Percentiles rank a stretch among this genome's conserved stretches.
phyloP scores from a whole-genome alignment of 2,113 vertebrate species.

The Pandion haliaetus region DNA sequence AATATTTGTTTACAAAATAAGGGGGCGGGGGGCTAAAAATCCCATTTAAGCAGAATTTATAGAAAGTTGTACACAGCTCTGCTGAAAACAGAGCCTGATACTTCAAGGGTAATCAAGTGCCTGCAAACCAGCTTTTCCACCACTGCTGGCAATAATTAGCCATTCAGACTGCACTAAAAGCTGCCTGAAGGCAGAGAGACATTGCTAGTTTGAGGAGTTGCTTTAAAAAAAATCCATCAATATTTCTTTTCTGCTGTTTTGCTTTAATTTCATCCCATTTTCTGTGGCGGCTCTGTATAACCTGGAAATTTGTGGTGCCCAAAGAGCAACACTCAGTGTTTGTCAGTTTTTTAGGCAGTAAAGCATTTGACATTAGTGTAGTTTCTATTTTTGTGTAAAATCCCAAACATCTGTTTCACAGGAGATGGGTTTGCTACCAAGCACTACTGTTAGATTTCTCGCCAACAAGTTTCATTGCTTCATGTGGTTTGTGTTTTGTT shows the following conservation, averaged over 20 bases:
- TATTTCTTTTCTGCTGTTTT: not conserved
- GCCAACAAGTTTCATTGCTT: slow-evolving; percentile 73
- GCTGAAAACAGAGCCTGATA: not conserved
- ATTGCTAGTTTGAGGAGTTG: not conserved
- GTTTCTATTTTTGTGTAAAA: slow-evolving; percentile 68
- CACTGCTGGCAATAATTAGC: slow-evolving; percentile 75
- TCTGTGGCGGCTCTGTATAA: not conserved
- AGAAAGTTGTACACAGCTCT: not conserved
- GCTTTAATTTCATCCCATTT: not conserved
- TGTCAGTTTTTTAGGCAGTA: not conserved
- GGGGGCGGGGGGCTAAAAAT: not conserved
- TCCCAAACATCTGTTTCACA: slow-evolving; percentile 75
- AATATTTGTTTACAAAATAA: not conserved
- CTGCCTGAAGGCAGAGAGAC: slow-evolving; percentile 66
- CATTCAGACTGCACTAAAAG: slow-evolving; percentile 77
- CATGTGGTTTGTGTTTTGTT: slow-evolving; percentile 83
- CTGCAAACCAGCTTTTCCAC: slow-evolving; percentile 64
- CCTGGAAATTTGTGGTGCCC: not conserved
- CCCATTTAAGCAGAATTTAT: slow-evolving; percentile 9
- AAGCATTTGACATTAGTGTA: not conserved
- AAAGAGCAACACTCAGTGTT: not conserved
- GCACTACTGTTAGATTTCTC: slow-evolving; percentile 80
- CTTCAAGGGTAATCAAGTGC: not conserved
- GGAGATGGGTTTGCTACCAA: slow-evolving; percentile 76
- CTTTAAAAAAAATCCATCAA: not conserved